Conservation (phyloP, 2,888 invertebrate genomes). For the Hipparchia semele region DNA sequence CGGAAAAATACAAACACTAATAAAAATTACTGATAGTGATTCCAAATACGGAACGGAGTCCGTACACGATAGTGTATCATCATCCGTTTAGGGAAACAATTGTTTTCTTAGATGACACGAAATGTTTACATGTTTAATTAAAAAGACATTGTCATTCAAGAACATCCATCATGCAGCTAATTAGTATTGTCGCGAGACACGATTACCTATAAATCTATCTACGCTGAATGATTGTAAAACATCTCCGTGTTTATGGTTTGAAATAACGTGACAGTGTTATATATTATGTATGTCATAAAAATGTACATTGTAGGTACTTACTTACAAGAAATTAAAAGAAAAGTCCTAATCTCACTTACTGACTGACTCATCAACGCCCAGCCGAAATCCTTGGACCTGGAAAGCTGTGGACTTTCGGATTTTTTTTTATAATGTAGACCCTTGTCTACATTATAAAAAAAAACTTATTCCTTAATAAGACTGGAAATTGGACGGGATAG, state of each 20-base stretch:
- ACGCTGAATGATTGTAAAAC: conserved; percentile 43
- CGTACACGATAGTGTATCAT: conserved; percentile 26
- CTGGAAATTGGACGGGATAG: too few relatives aligned
- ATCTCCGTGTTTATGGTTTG: conserved; percentile 22
- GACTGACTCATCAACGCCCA: too few relatives aligned
- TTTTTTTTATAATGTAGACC: too few relatives aligned
- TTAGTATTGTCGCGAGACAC: conserved; percentile 46
- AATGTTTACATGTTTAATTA: conserved; percentile 40
- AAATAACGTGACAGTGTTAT: conserved; percentile 10
- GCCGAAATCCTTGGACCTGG: too few relatives aligned
- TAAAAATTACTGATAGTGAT: conserved; percentile 1
- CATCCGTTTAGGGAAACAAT: conserved; percentile 23
- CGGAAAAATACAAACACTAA: not conserved
- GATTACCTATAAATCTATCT: conserved; percentile 43
- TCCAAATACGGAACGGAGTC: conserved; percentile 1
- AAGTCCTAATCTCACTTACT: too few relatives aligned
- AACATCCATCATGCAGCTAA: conserved; percentile 42
- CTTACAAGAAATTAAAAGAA: too few relatives aligned
- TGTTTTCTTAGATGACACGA: conserved; percentile 39
- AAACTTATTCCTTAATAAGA: too few relatives aligned
- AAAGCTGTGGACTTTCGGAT: too few relatives aligned
- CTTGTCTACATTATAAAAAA: too few relatives aligned
- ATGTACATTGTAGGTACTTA: too few relatives aligned
- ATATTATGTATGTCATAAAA: too few relatives aligned
- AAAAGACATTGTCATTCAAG: conserved; percentile 41